Base-by-base conservation (phyloP, 2,797 vertebrate species). In the Sylvilagus floridanus region DNA sequence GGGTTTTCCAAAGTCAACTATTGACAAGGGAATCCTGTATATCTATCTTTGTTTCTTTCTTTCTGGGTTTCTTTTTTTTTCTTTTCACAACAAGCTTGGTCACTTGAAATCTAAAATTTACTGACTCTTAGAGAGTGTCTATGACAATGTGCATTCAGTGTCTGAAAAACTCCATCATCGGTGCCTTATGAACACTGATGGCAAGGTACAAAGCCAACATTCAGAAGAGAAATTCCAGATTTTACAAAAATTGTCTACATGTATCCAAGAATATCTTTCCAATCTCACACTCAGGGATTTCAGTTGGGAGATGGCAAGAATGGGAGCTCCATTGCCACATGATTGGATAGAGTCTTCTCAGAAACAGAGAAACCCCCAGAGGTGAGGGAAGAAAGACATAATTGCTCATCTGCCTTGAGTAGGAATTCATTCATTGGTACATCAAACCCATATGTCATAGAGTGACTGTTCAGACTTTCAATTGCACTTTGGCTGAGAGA, bases 201-300 rank as follows among this genome's bases (percentile, higher is more conserved):
- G 24, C n/a, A 89, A n/a, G 12, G 75, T 87, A n/a, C 62, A 90
- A 94, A 95, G 66, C 32, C 69, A 90, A 57, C 52, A 84, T 93
- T 90, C 84, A 14, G 50, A 93, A 60, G 77, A 89, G 37, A 83
- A 83, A 57, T 50, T 72, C 26, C 81, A 81, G 4, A 50, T 91
- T 69, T 37, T 8, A 75, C 57, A 69, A 65, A 37, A 72, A 50
- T 7, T 69, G 78, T 84, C 50, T 84, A 73, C 35, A 35, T 76
- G 72, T 81, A 76, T 87, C 72, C 65, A 91, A 82, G 37, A 79
- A 93, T 54, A 92, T 4, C 11, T 84, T 76, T 91, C 35, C 14
- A 88, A 11, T 57, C 19, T 30, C 30, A 28, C 65, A 21, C 6
- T 87, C 68, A 78, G 4, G 32, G 10, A 75, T 73, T 82, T 73